phyloP scores from a whole-genome alignment of 2,113 vertebrate species.

The Bos javanicus region DNA sequence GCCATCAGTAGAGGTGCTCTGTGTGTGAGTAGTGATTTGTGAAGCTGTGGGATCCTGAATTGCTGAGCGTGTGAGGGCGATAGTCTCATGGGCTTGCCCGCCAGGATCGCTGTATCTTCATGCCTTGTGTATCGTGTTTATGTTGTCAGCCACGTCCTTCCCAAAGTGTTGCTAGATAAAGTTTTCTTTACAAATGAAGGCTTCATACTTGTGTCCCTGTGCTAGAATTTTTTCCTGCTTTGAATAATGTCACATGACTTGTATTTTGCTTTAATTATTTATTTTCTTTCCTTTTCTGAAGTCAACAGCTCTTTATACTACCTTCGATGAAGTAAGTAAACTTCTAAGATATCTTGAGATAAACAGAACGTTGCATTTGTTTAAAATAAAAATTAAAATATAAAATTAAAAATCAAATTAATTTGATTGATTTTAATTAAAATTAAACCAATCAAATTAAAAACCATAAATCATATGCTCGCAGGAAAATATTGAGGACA shows the following conservation, averaged over 20 bases:
- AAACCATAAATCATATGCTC: neutral
- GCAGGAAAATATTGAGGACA: neutral
- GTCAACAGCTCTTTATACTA: slow-evolving; percentile 84
- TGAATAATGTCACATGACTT: neutral
- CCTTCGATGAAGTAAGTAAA: slow-evolving; percentile 85
- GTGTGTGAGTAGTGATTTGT: too few relatives aligned
- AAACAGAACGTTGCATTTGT: neutral
- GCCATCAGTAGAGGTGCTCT: neutral
- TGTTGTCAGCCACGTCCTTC: neutral
- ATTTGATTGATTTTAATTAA: neutral
- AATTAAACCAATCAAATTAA: neutral
- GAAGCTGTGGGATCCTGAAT: neutral
- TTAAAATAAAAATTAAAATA: neutral
- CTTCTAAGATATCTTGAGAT: neutral
- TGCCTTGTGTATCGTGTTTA: neutral
- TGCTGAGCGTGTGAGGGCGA: fast-evolving
- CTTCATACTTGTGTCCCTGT: neutral
- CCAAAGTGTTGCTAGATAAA: neutral
- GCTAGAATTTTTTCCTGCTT: neutral
- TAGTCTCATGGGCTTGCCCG: fast-evolving
- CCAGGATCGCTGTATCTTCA: fast-evolving
- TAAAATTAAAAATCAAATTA: neutral
- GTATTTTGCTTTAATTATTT: slow-evolving; percentile 30
- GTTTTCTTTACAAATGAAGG: neutral
- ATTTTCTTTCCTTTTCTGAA: slow-evolving; percentile 68